Percentiles rank a stretch among this genome's conserved stretches.
Evolutionary conservation across 2,888 invertebrate species (phyloP).

Genomic region (Hofmannophila pseudospretella): DNA sequence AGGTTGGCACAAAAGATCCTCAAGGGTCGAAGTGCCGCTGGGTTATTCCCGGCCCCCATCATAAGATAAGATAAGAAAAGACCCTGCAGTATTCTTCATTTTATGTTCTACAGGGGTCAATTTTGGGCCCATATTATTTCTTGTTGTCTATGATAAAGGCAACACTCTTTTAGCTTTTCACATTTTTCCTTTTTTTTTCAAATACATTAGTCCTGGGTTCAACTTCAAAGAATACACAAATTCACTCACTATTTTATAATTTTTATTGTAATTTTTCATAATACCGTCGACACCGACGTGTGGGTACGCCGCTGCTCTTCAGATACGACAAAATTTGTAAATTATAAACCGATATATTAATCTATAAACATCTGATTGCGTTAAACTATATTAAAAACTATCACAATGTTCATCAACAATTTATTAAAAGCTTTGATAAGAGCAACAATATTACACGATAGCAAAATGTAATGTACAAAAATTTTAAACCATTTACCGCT

Average conservation of each 20-base stretch:
- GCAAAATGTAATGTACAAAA: conserved; percentile 10
- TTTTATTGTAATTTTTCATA: conserved; percentile 77
- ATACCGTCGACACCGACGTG: conserved; percentile 57
- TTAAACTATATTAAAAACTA: conserved; percentile 39
- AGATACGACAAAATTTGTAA: conserved; percentile 37
- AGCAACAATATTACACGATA: conserved; percentile 25
- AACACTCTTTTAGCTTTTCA: too few relatives aligned
- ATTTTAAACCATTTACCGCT: conserved; percentile 17
- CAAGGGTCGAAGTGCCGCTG: too few relatives aligned
- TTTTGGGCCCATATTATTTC: too few relatives aligned
- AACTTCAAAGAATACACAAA: conserved; percentile 30
- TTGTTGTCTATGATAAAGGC: too few relatives aligned
- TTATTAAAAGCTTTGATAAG: conserved; percentile 62
- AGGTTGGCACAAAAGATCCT: too few relatives aligned
- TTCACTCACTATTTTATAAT: conserved; percentile 71
- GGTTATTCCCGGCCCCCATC: too few relatives aligned
- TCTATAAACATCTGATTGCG: conserved; percentile 29
- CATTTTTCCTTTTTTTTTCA: too few relatives aligned
- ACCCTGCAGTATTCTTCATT: too few relatives aligned
- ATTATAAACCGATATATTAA: conserved; percentile 21
- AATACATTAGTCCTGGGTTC: too few relatives aligned
- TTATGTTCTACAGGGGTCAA: too few relatives aligned
- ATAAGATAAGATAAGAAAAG: too few relatives aligned
- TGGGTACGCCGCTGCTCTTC: conserved; percentile 44
- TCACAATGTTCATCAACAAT: conserved; percentile 52